Evolutionary conservation across 2,888 invertebrate species (phyloP), one percentile per base, ranked within the genome.

Genomic region (Monochamus alternatus): DNA sequence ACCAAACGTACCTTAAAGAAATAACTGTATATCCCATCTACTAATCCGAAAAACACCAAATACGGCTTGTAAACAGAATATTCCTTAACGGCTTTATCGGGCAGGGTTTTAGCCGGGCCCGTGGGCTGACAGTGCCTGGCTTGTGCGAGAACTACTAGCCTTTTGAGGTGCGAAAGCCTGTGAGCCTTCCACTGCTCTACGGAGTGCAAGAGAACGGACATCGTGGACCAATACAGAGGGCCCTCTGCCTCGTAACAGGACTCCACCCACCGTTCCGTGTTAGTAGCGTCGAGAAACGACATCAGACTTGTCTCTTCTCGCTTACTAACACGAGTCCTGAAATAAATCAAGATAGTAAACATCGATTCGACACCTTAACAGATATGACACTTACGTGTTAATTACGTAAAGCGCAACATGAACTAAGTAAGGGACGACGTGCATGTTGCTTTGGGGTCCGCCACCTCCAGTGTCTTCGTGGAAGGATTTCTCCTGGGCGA

Each of bases 391-490:
- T 91, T 83, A 94, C 92, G 97, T 97, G 87, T 98, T 96, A 84
- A 97, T 93, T 80, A 97, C 95, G 88, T 98, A 98, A 22, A 98
- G 93, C 30, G 97, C 96, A 93, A 97, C 97, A 88, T 98, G 98
- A 79, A 96, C 91, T 73, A 98, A 91, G 87, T 98, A 98, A 8
- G 98, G 98, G 79, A 98, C 93, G 85, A 99, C 94, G 90, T 98
- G 97, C 95, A 98, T 95, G 90, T 98, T 98, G 80, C 98, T 98
- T 86, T 98, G 97, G 12, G 98, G 96, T 1, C 98, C 98, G 84
- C 97, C 97, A 81, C 97, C 99, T 22, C 98, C 98, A 2, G 98
- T 97, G 90, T 99, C 98, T 88, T 98, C 98, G 88, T 98, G 98
- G 91, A 99, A 99, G 78, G 97, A 96, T 87, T 96, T 96, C 84